Conservation (phyloP, 2,797 vertebrate genomes). For the Pseudopleuronectes americanus region DNA sequence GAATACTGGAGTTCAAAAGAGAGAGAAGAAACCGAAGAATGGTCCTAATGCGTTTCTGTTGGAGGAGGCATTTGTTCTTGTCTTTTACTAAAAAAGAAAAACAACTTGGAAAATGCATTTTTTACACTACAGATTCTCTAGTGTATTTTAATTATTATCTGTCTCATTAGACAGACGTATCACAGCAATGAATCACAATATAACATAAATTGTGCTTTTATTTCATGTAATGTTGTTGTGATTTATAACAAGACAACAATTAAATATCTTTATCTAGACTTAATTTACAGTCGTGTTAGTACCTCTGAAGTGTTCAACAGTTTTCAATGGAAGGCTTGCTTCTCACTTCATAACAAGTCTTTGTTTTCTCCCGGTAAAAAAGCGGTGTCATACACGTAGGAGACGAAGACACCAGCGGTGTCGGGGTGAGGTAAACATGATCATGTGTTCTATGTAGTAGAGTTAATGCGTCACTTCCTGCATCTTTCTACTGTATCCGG, state of each 20-base stretch:
- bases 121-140: neutral
- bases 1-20: constrained; percentile 21
- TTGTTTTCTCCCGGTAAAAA: no score
- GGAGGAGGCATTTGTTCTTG: constrained; percentile 20
- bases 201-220: neutral
- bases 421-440: no score
- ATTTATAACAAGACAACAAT: neutral
- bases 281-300: neutral
- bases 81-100: constrained; percentile 25
- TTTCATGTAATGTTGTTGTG: neutral
- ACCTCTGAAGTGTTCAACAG: neutral
- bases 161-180: neutral
- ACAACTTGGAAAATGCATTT: constrained; percentile 15
- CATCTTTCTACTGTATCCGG: no score
- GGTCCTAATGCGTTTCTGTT: constrained; percentile 16
- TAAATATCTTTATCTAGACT: neutral
- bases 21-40: constrained; percentile 10
- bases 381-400: no score
- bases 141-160: neutral
- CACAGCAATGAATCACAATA: constrained; percentile 1
- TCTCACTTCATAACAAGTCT: neutral
- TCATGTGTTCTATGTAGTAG: no score
- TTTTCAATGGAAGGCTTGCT: neutral
- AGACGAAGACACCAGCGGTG: no score
- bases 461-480: no score